phyloP scores from a whole-genome alignment of 1,140 invertebrate genomes.

The Zophobas morio region DNA sequence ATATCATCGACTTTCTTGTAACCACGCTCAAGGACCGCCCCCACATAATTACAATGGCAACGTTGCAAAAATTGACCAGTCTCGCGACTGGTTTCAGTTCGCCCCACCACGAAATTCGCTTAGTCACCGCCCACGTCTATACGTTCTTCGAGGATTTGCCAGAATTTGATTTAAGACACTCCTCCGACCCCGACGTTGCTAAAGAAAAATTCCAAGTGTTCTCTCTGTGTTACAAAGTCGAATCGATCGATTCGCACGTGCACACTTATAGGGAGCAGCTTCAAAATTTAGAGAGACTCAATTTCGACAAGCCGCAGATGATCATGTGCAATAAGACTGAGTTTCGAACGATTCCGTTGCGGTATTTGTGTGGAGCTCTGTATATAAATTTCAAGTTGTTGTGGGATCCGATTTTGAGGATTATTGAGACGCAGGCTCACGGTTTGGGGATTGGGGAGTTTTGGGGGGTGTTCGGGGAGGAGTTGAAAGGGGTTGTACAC shows the following conservation, averaged over 20 bases:
- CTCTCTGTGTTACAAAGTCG: conserved; percentile 78
- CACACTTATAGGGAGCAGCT: conserved; percentile 85
- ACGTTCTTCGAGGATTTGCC: conserved; percentile 76
- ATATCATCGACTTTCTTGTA: conserved; percentile 71
- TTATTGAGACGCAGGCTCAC: conserved; percentile 82
- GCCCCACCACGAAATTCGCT: conserved; percentile 77
- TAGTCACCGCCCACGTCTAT: conserved; percentile 80
- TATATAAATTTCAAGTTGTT: conserved; percentile 91
- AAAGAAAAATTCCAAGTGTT: conserved; percentile 70
- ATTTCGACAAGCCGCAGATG: conserved; percentile 73
- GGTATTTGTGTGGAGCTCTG: conserved; percentile 85
- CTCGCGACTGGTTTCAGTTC: conserved; percentile 75
- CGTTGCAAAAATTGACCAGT: conserved; percentile 70
- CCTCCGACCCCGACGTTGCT: conserved; percentile 59
- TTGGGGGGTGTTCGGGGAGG: conserved; percentile 82
- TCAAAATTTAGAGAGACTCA: conserved; percentile 80
- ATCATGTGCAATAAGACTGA: conserved; percentile 71
- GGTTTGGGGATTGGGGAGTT: conserved; percentile 78
- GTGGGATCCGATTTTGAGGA: conserved; percentile 86
- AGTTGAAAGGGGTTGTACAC: conserved; percentile 72
- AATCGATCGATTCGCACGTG: conserved; percentile 77
- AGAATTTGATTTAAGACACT: conserved; percentile 63
- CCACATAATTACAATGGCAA: conserved; percentile 67
- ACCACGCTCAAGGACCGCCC: conserved; percentile 65
- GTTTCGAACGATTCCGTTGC: conserved; percentile 75